phyloP scores from a whole-genome alignment of 92 coral and sea anemone genomes.

The Porites lobata region DNA sequence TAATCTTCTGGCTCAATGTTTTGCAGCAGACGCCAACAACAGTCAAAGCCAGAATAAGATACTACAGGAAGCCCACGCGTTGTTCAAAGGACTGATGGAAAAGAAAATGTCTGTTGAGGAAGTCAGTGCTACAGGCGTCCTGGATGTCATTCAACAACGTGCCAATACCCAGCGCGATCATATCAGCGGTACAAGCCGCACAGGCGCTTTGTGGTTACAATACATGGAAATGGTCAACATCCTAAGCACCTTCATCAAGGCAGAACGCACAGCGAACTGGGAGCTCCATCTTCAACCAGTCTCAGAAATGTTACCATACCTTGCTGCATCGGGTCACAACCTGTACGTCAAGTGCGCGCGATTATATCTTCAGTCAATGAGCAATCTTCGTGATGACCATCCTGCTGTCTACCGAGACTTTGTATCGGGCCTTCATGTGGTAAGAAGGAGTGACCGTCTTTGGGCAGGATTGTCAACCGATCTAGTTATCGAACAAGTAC shows the following conservation, averaged over 20 bases:
- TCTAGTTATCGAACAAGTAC: slow-evolving; percentile 4
- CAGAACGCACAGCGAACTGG: slow-evolving; percentile 52
- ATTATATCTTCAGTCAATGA: slow-evolving; percentile 6
- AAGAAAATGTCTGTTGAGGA: slow-evolving; percentile 3
- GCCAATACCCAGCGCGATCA: not conserved
- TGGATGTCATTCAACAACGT: not conserved
- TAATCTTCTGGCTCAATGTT: no score
- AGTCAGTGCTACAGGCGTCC: not conserved
- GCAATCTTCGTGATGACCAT: not conserved
- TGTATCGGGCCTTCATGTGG: not conserved
- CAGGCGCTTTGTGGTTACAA: slow-evolving; percentile 51
- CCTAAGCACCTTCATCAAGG: slow-evolving; percentile 30
- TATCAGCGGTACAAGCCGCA: slow-evolving; percentile 20
- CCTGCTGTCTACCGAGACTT: slow-evolving; percentile 2
- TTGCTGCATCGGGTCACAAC: slow-evolving; percentile 56
- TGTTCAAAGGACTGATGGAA: not conserved
- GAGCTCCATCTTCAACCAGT: slow-evolving; percentile 40
- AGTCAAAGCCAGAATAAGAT: no score
- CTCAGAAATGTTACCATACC: slow-evolving; percentile 47
- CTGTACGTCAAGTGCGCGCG: slow-evolving; percentile 20
- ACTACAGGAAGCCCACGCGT: no score
- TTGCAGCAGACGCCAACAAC: no score
- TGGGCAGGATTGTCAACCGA: slow-evolving; percentile 13
- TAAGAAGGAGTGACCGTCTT: not conserved
- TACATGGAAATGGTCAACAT: slow-evolving; percentile 45